Evolutionary conservation across 2,113 vertebrate genomes (phyloP).

Genomic region (Elaphurus davidianus): DNA sequence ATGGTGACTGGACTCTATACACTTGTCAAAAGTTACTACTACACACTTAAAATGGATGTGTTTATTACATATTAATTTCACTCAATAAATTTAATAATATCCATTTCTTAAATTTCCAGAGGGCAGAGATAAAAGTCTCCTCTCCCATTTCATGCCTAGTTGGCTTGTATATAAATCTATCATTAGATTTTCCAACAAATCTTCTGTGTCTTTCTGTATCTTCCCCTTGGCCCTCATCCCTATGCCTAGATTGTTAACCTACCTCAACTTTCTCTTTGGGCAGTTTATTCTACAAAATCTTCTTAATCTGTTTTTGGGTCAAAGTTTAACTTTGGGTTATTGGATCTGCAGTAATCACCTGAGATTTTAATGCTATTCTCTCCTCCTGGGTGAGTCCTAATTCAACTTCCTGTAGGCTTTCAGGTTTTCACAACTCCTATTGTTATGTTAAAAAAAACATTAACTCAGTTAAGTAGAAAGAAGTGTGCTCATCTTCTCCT

Average conservation of each 20-base stretch:
- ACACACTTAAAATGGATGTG: not conserved
- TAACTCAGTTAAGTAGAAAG: not conserved
- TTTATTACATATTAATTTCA: not conserved
- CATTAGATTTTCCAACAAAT: not conserved
- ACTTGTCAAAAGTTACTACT: not conserved
- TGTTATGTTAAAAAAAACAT: not conserved
- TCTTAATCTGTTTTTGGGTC: not conserved
- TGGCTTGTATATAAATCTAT: not conserved
- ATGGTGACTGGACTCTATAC: not conserved
- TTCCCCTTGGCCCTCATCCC: not conserved
- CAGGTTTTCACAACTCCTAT: not conserved
- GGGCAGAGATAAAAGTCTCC: not conserved
- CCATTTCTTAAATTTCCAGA: not conserved
- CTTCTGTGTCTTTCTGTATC: not conserved
- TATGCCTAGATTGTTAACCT: not conserved
- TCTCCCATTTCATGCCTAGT: not conserved
- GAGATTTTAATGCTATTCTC: not conserved
- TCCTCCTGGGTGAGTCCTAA: not conserved
- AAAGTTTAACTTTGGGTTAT: not conserved
- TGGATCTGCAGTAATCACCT: not conserved
- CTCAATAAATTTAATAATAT: not conserved
- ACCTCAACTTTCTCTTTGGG: not conserved
- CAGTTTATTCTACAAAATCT: not conserved
- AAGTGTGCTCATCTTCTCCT: not conserved
- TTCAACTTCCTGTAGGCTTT: not conserved